Conservation (phyloP, 2,888 invertebrate genomes). For the Mactromeris polynyma region DNA sequence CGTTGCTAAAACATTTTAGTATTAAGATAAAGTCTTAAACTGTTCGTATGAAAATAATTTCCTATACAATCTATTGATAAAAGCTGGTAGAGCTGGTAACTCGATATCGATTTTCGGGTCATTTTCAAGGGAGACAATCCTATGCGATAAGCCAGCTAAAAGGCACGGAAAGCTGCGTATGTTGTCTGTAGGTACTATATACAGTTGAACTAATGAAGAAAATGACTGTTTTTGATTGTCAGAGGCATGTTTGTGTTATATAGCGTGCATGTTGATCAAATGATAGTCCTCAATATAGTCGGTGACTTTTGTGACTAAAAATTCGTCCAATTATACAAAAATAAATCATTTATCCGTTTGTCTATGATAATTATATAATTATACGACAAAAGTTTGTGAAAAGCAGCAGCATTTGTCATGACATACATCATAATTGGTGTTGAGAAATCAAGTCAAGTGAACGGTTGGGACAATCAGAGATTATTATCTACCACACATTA, state of each 20-base stretch:
- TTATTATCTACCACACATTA: background rate
- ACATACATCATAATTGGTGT: background rate
- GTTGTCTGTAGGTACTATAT: too few relatives aligned
- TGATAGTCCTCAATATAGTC: background rate
- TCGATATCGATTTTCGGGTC: too few relatives aligned
- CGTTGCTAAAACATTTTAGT: too few relatives aligned
- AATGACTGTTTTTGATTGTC: background rate
- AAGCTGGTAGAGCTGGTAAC: too few relatives aligned
- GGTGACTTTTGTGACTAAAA: background rate
- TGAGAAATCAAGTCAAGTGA: background rate
- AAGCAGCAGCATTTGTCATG: background rate
- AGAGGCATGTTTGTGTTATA: background rate
- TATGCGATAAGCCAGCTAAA: too few relatives aligned
- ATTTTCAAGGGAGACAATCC: too few relatives aligned
- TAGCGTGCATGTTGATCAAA: background rate
- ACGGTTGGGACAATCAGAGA: background rate
- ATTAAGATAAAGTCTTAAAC: too few relatives aligned
- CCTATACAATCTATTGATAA: too few relatives aligned
- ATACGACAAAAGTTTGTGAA: background rate
- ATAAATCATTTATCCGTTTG: background rate
- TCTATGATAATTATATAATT: background rate
- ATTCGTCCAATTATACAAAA: background rate
- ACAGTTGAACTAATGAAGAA: too few relatives aligned
- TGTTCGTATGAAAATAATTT: too few relatives aligned
- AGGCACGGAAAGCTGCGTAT: too few relatives aligned